Conservation (phyloP, 2,888 invertebrate species). For the Caenorhabditis auriculariae region DNA sequence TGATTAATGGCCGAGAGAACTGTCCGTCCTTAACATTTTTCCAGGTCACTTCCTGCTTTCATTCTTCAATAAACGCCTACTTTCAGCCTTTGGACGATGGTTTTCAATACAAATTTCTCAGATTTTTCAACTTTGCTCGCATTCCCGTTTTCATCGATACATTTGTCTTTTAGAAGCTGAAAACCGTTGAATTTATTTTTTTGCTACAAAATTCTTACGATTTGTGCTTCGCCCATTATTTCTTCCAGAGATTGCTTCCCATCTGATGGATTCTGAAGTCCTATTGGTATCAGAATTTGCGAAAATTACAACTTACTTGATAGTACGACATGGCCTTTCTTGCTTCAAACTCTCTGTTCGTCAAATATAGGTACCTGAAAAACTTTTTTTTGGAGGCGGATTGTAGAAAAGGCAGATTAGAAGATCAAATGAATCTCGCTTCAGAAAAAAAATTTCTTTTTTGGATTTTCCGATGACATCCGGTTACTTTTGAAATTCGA, state of each 20-base stretch:
- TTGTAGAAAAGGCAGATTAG: no score
- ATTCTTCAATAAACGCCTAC: no score
- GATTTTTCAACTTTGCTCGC: slow-evolving; percentile 8
- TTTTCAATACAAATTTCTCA: not conserved
- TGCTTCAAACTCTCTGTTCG: slow-evolving; percentile 38
- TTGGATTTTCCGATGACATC: no score
- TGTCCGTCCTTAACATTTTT: slow-evolving; percentile 33
- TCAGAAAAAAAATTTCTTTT: no score
- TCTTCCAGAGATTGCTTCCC: slow-evolving; percentile 31
- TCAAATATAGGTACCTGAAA: slow-evolving; percentile 37
- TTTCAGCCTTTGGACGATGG: not conserved
- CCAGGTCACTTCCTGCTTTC: no score
- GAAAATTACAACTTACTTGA: slow-evolving; percentile 30
- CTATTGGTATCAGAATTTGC: no score
- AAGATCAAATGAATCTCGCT: no score
- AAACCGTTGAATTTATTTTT: no score
- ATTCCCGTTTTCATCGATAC: slow-evolving; percentile 26
- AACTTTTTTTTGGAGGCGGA: no score
- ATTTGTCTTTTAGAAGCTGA: slow-evolving; percentile 4
- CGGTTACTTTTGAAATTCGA: no score
- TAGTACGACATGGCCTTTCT: slow-evolving; percentile 44
- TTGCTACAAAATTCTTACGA: slow-evolving; percentile 8
- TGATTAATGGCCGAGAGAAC: slow-evolving; percentile 50
- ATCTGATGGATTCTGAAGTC: slow-evolving; percentile 20
- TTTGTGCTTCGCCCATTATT: slow-evolving; percentile 23